phyloP scores from a whole-genome alignment of 2,113 vertebrate species.

The Agapornis roseicollis region DNA sequence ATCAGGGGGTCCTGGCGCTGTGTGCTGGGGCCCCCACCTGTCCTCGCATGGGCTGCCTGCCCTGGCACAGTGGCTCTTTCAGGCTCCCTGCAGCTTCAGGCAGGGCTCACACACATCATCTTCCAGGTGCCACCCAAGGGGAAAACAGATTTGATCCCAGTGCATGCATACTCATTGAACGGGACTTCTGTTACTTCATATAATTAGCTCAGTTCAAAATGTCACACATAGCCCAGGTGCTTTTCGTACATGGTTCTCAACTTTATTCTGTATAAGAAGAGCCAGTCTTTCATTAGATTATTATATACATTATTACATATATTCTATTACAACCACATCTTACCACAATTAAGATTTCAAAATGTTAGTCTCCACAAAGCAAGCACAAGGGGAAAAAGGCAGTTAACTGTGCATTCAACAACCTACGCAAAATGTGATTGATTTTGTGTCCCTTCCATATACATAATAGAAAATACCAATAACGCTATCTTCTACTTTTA shows the following conservation, averaged over 20 bases:
- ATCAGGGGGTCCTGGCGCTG: too few relatives aligned
- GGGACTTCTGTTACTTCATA: background rate
- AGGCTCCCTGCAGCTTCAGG: too few relatives aligned
- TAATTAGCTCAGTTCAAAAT: background rate
- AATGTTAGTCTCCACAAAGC: background rate
- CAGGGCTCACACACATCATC: background rate
- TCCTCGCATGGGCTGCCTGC: too few relatives aligned
- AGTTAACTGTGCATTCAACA: background rate
- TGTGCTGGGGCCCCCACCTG: too few relatives aligned
- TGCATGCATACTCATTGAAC: accelerated
- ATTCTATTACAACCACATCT: background rate
- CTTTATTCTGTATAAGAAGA: background rate
- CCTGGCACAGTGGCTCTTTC: too few relatives aligned
- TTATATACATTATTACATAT: background rate
- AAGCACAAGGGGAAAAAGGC: background rate
- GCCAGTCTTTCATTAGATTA: background rate
- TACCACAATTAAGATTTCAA: background rate
- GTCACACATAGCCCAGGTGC: background rate
- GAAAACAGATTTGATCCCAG: background rate
- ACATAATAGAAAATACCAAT: background rate
- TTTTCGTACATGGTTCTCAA: background rate
- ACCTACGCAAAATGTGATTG: background rate
- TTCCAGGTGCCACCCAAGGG: background rate
- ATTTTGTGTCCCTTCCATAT: background rate
- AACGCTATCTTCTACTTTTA: background rate